These are phyloP conservation scores for Thripadectes ignobilis DNA, from an alignment of 2,797 vertebrate species.

Conservation along the genomic window DNA sequence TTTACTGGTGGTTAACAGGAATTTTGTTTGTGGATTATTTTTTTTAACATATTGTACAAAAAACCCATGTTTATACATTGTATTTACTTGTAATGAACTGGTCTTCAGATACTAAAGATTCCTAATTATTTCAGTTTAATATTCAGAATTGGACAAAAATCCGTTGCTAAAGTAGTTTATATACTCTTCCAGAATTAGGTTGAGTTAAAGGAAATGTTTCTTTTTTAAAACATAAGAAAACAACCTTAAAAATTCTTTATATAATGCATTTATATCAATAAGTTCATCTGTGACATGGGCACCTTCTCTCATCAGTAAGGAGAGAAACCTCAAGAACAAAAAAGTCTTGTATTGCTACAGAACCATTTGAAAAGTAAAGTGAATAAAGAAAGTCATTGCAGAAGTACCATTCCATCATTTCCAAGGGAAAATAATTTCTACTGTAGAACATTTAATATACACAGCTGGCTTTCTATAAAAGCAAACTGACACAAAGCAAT, in stretches of 20 bases:
- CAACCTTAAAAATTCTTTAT: background rate
- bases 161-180: background rate
- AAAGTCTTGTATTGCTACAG: background rate
- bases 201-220: background rate
- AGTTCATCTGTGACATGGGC: background rate
- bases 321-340: background rate
- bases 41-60: background rate
- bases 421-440: background rate
- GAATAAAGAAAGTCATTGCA: background rate
- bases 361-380: background rate
- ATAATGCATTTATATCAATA: background rate
- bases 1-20: background rate
- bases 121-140: background rate
- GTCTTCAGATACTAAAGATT: background rate
- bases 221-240: background rate
- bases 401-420: background rate
- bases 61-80: fast-evolving
- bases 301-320: background rate
- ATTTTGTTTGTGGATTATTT: fast-evolving
- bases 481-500: background rate
- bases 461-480: background rate
- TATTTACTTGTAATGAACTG: background rate
- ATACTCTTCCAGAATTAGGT: background rate
- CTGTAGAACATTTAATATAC: background rate
- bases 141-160: background rate